These are phyloP conservation scores for Cinara cedri DNA, from an alignment of 2,888 invertebrate species.

Conservation along the genomic window DNA sequence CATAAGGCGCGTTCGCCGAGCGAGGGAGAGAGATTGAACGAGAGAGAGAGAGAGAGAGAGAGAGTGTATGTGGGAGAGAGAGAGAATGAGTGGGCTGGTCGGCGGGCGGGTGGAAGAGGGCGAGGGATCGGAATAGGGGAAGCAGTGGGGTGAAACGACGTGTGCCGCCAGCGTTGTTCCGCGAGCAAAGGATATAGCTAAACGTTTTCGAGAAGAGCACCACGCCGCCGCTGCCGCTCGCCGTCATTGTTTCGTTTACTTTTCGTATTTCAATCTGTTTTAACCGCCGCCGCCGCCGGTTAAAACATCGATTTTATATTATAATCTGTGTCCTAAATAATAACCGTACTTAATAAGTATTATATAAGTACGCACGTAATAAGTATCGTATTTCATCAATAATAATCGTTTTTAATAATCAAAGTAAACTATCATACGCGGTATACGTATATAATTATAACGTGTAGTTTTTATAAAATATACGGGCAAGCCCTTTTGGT, in stretches of 20 bases:
- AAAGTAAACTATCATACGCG: too few species aligned
- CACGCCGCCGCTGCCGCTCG: too few species aligned
- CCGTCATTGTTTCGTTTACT: constrained; percentile 22
- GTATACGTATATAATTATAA: too few species aligned
- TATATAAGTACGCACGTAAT: too few species aligned
- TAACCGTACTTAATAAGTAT: too few species aligned
- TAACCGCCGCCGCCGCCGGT: neutral
- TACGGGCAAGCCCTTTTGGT: too few species aligned
- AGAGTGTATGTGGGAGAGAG: too few species aligned
- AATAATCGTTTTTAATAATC: too few species aligned
- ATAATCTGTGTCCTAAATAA: too few species aligned
- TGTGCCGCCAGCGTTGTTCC: constrained; percentile 36
- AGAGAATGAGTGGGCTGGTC: neutral
- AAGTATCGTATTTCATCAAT: too few species aligned
- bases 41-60: neutral
- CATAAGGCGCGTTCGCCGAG: constrained; percentile 1
- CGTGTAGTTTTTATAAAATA: too few species aligned
- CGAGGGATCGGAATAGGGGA: neutral
- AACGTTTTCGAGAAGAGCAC: constrained; percentile 16
- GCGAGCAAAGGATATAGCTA: neutral
- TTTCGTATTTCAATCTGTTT: constrained; percentile 26
- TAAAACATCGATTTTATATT: neutral
- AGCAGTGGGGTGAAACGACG: constrained; percentile 9
- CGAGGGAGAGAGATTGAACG: too few species aligned
- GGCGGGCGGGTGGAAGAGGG: neutral